Evolutionary conservation across 1,140 invertebrate species (phyloP), one percentile per base, ranked within the genome.

Genomic region (Drosophila elegans): DNA sequence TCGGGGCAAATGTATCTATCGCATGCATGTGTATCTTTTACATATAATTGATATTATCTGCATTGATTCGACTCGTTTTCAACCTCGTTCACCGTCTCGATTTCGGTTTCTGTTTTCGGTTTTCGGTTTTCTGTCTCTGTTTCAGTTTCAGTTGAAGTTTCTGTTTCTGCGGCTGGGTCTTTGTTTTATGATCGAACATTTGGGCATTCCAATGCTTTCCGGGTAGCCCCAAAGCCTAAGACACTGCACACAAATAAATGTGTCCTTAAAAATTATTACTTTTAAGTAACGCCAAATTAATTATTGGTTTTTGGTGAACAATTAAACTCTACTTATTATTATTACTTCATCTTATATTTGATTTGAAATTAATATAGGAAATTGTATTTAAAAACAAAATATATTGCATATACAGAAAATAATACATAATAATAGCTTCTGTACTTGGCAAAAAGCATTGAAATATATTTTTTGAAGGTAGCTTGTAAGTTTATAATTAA

Each of bases 21-120:
- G 68, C 71, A 68, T 88, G 79, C 72, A 64, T 88, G 75, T 83
- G 79, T 86, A 88, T 86, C 83, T 88, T 79, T 88, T 86, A 86
- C 83, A 86, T 89, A 86, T 86, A 86, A 86, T 86, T 86, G 83
- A 86, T 86, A 86, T 88, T 86, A 86, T 86, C 83, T 86, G 79
- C 83, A 86, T 86, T 86, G 83, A 88, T 88, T 88, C 61, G 75
- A 86, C 55, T 82, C 61, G 74, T 78, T 84, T 66, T 68, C 49
- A 52, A 42, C 46, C 36, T 57, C 78, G 45, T 76, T 55, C 57
- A 7, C 51, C 48, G 42, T 36, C 55, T 62, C 55, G 51, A 32
- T 46, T 53, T 63, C 53, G 60, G 57, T 81, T 72, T 61, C 54
- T 32, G 80, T 25, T 51, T 39, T 38, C 11, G 9, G 49, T 38